Percentiles rank a stretch among this genome's conserved stretches.
Conservation (phyloP, 1,140 invertebrate genomes). For the Saccostrea echinata region DNA sequence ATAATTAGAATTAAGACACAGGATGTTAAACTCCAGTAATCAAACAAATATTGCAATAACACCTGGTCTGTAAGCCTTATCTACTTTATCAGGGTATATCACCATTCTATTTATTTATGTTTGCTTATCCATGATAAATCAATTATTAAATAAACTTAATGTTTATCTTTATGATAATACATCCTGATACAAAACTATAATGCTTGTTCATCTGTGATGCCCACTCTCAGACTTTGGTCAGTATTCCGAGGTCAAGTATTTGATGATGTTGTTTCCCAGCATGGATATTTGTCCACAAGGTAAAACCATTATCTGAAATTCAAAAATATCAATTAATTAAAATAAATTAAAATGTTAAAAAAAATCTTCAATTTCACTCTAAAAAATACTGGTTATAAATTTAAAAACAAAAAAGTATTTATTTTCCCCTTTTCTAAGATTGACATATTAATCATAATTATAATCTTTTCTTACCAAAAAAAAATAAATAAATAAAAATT, state of each 20-base stretch:
- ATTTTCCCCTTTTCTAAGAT: not conserved
- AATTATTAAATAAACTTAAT: not conserved
- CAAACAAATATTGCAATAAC: not conserved
- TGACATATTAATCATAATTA: not conserved
- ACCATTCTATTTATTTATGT: conserved; percentile 17
- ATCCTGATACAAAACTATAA: not conserved
- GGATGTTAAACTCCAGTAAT: not conserved
- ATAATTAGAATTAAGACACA: not conserved
- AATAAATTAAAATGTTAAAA: too few species aligned
- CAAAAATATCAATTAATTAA: too few species aligned
- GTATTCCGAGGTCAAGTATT: not conserved
- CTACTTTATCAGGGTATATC: not conserved
- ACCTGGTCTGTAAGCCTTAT: not conserved
- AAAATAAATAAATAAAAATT: too few species aligned
- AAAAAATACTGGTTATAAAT: not conserved
- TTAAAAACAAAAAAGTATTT: not conserved
- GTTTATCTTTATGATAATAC: conserved; percentile 1
- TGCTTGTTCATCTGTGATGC: not conserved
- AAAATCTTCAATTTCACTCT: not conserved
- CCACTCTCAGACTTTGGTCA: not conserved
- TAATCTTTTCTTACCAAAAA: too few species aligned
- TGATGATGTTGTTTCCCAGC: not conserved
- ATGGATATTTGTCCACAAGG: conserved; percentile 19
- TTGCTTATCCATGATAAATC: not conserved
- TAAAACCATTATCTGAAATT: not conserved